Evolutionary conservation across 37 sponge, comb jelly and placozoan species (phyloP).

Genomic region (Crambe crambe): DNA sequence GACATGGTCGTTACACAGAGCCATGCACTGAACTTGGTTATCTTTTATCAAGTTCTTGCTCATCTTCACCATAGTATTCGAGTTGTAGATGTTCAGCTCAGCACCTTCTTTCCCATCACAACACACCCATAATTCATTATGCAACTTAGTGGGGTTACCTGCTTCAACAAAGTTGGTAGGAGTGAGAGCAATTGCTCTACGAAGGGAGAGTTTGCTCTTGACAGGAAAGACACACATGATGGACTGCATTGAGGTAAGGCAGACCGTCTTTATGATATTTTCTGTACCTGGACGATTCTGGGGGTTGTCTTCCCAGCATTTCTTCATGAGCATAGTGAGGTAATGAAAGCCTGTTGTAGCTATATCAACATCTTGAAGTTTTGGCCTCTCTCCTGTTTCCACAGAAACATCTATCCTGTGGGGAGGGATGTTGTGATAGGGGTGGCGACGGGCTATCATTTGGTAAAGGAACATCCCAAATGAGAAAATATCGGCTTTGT

Average conservation of each 20-base stretch:
- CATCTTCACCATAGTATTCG: constrained; percentile 42
- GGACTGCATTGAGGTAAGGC: constrained; percentile 27
- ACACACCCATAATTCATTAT: constrained; percentile 72
- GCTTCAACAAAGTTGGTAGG: neutral
- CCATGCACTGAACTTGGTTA: constrained; percentile 65
- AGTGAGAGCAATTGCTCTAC: constrained; percentile 37
- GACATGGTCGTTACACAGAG: constrained; percentile 54
- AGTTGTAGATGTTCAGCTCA: constrained; percentile 52
- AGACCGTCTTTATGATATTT: constrained; percentile 21
- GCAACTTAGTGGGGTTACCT: neutral
- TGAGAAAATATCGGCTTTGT: constrained; percentile 78
- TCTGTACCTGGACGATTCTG: constrained; percentile 37
- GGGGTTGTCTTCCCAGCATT: constrained; percentile 69
- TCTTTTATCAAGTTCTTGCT: constrained; percentile 42
- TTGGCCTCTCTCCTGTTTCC: constrained; percentile 55
- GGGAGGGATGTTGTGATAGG: constrained; percentile 28
- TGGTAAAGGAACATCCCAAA: constrained; percentile 86
- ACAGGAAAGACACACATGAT: constrained; percentile 37
- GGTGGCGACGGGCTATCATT: constrained; percentile 69
- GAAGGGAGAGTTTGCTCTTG: constrained; percentile 42
- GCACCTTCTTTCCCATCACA: constrained; percentile 65
- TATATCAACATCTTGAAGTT: constrained; percentile 40
- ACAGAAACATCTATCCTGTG: constrained; percentile 39
- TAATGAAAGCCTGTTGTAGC: constrained; percentile 50
- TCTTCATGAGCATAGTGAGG: constrained; percentile 63